A percentile compares a stretch with the other conserved stretches of the same genome.
These are phyloP conservation scores for Pygocentrus nattereri DNA, from an alignment of 2,797 vertebrate species.

Conservation along the genomic window DNA sequence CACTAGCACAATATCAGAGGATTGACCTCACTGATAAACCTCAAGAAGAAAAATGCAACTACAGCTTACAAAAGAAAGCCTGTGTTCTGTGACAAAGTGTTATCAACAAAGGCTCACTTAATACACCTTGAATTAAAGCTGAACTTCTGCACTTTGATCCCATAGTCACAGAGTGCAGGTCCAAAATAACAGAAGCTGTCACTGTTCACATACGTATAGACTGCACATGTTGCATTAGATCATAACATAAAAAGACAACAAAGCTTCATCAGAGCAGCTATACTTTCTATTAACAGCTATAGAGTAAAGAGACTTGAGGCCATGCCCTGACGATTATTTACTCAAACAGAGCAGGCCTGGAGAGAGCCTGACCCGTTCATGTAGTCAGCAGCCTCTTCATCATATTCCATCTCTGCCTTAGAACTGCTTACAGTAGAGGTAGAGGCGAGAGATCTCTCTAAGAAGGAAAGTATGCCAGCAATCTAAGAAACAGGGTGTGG, in stretches of 20 bases:
- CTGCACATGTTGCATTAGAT: not conserved
- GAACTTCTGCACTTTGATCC: no score
- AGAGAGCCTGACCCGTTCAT: not conserved
- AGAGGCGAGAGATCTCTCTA: not conserved
- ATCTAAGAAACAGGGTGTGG: conserved; percentile 28
- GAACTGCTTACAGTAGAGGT: conserved; percentile 6
- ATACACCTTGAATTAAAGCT: no score
- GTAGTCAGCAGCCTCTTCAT: not conserved
- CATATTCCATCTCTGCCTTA: conserved; percentile 3
- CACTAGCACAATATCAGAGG: not conserved
- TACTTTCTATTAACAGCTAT: not conserved
- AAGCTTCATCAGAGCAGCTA: no score
- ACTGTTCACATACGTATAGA: not conserved
- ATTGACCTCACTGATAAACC: not conserved
- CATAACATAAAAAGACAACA: conserved; percentile 6
- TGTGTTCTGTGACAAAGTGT: no score
- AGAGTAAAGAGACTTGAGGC: not conserved
- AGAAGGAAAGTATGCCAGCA: conserved; percentile 14
- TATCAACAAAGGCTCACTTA: no score
- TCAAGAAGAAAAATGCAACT: not conserved
- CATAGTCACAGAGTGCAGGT: not conserved
- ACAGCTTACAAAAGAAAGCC: no score
- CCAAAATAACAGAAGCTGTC: not conserved
- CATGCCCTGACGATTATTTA: not conserved
- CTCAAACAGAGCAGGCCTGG: not conserved